These are phyloP conservation scores for Chloroclysta siterata DNA, from an alignment of 2,888 invertebrate genomes.

Conservation along the genomic window DNA sequence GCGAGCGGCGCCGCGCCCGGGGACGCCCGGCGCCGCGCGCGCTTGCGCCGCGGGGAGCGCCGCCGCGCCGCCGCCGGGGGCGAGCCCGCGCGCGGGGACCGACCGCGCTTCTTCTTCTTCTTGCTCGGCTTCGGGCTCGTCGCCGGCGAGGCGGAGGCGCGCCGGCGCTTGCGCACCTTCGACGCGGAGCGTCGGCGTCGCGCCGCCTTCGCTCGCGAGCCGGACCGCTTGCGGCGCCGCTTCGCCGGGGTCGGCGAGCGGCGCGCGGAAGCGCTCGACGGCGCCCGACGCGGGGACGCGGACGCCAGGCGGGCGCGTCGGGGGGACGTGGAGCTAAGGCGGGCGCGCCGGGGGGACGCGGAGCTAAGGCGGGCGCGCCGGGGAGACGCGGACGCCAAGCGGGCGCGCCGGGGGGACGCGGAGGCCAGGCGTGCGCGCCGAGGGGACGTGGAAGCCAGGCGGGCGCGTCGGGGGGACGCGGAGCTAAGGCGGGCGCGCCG, in stretches of 20 bases:
- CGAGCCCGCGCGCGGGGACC: conserved; percentile 39
- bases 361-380: conserved; percentile 28
- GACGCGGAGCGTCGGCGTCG: conserved; percentile 56
- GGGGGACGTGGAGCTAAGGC: conserved; percentile 57
- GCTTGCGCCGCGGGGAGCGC: conserved; percentile 68
- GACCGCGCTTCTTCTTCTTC: conserved; percentile 65
- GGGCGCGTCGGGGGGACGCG: conserved; percentile 39
- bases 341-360: conserved; percentile 74
- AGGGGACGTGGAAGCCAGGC: conserved; percentile 50
- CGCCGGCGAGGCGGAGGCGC: conserved; percentile 45
- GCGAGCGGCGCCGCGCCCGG: conserved; percentile 49
- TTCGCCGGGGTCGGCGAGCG: conserved; percentile 47
- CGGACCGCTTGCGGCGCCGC: conserved; percentile 53
- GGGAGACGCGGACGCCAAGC: too few species aligned
- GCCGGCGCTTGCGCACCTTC: conserved; percentile 56
- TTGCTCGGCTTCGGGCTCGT: conserved; percentile 52
- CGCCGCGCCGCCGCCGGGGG: conserved; percentile 79
- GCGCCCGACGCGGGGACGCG: conserved; percentile 30
- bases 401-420: conserved; percentile 39
- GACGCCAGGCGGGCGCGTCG: conserved; percentile 41
- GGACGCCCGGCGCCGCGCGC: conserved; percentile 62
- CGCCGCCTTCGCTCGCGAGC: conserved; percentile 46
- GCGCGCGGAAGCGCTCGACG: conserved; percentile 52
- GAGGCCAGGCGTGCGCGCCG: conserved; percentile 6
- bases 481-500: conserved; percentile 34